phyloP scores from a whole-genome alignment of 92 coral and sea anemone species.

The Phenganax stokvisi region DNA sequence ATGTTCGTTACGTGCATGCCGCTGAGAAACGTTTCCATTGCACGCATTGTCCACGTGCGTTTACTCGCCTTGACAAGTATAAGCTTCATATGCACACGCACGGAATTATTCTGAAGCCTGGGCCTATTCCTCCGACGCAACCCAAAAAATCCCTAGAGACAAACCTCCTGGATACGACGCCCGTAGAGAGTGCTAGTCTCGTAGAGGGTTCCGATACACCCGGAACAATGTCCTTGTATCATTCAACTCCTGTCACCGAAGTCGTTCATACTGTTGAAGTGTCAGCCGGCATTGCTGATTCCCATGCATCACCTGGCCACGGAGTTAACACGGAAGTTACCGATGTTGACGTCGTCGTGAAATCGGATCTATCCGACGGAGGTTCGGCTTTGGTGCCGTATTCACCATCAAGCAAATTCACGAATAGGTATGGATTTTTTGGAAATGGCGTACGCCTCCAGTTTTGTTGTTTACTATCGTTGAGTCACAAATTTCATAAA shows the following conservation, averaged over 20 bases:
- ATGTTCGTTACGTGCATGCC: slow-evolving; percentile 36
- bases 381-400: background rate
- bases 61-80: slow-evolving; percentile 26
- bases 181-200: background rate
- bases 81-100: slow-evolving; percentile 29
- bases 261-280: background rate
- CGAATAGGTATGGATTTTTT: background rate
- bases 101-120: background rate
- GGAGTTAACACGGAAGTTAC: background rate
- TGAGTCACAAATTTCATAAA: too few species aligned
- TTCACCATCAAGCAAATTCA: background rate
- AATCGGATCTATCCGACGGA: background rate
- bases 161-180: background rate
- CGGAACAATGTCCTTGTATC: background rate
- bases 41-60: slow-evolving; percentile 30
- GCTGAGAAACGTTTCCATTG: slow-evolving; percentile 33
- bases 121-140: background rate
- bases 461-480: too few species aligned
- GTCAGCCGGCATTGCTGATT: background rate
- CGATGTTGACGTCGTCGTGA: background rate
- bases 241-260: background rate
- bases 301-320: slow-evolving; percentile 5
- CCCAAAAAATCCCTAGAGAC: background rate
- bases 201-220: background rate
- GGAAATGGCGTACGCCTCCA: too few species aligned